Conservation (phyloP, 2,888 invertebrate species). For the Phlogophora meticulosa region DNA sequence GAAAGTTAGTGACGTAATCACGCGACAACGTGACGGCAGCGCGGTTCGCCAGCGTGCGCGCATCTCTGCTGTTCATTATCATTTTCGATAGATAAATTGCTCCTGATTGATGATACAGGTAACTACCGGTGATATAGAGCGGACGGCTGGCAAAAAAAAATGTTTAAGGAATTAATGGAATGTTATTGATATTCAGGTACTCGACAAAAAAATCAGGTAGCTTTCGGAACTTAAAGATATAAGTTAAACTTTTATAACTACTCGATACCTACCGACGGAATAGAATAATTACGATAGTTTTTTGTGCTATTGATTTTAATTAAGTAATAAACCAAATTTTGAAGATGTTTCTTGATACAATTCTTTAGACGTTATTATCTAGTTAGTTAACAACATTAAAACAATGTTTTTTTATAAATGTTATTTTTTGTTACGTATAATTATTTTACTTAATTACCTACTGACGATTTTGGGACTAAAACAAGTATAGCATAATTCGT, state of each 20-base stretch:
- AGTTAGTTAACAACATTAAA: slow-evolving; percentile 21
- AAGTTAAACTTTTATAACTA: not conserved
- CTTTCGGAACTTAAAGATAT: not conserved
- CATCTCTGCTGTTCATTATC: slow-evolving; percentile 45
- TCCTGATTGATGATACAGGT: slow-evolving; percentile 31
- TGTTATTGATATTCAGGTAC: slow-evolving; percentile 6
- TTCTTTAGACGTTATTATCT: slow-evolving; percentile 1
- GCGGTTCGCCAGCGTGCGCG: slow-evolving; percentile 17
- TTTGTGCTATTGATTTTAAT: not conserved
- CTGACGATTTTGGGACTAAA: slow-evolving; percentile 16
- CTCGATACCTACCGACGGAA: no score
- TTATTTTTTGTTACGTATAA: slow-evolving; percentile 30
- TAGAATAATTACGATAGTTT: not conserved
- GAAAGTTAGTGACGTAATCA: slow-evolving; percentile 85
- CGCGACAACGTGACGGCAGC: slow-evolving; percentile 60
- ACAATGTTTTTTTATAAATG: slow-evolving; percentile 10
- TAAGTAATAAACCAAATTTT: slow-evolving; percentile 18
- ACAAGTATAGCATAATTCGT: slow-evolving; percentile 17
- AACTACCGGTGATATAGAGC: slow-evolving; percentile 20
- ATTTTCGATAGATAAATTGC: slow-evolving; percentile 56
- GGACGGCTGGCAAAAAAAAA: not conserved
- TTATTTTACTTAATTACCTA: slow-evolving; percentile 35
- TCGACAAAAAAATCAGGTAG: slow-evolving; percentile 13
- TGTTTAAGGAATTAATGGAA: slow-evolving; percentile 9
- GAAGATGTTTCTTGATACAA: slow-evolving; percentile 5